phyloP scores from a whole-genome alignment of 2,888 invertebrate species.

The Chydorus sphaericus region DNA sequence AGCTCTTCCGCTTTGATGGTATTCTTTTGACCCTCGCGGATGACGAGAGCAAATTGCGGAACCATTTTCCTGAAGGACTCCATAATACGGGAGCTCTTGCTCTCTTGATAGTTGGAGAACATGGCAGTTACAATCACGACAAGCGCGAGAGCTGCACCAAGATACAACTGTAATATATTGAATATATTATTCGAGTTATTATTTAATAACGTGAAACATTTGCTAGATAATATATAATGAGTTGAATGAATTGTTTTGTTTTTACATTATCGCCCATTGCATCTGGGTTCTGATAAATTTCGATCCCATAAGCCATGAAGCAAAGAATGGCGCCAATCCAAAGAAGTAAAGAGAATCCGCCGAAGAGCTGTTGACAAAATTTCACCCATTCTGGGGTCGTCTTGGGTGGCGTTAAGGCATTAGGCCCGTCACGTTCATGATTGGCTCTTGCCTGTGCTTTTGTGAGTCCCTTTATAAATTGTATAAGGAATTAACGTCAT shows the following conservation, averaged over 20 bases:
- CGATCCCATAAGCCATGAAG: constrained; percentile 25
- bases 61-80: constrained; percentile 41
- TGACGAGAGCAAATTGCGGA: constrained; percentile 67
- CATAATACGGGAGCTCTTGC: constrained; percentile 39
- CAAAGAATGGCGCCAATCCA: constrained; percentile 35
- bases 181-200: too few species aligned
- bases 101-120: constrained; percentile 43
- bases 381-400: constrained; percentile 39
- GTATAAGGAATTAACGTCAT: too few species aligned
- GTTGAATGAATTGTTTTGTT: neutral
- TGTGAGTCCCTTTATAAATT: neutral
- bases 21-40: constrained; percentile 85
- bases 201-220: too few species aligned
- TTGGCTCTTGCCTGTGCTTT: constrained; percentile 7
- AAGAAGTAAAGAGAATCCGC: constrained; percentile 36
- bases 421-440: constrained; percentile 23
- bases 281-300: neutral
- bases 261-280: constrained; percentile 4
- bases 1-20: constrained; percentile 40
- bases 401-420: constrained; percentile 33
- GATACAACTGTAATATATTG: constrained; percentile 29
- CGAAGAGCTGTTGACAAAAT: constrained; percentile 37
- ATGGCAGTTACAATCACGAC: constrained; percentile 38
- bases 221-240: too few species aligned
- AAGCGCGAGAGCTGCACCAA: constrained; percentile 37